Base-by-base conservation (phyloP, 2,888 invertebrate species). In the Aphodius granarius region DNA sequence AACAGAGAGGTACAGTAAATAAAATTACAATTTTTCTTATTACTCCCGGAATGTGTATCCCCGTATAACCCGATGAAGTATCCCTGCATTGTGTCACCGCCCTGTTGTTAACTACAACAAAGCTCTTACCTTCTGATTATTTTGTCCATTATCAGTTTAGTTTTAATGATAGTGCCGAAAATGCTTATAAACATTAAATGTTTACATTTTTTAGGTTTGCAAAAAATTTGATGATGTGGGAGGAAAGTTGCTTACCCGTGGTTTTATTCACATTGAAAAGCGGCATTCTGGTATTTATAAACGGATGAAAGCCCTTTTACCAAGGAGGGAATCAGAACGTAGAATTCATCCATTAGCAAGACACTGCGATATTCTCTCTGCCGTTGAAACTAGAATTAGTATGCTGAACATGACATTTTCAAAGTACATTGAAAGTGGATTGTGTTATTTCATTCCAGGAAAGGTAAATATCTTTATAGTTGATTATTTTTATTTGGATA, bases 381-480 rank as follows among this genome's bases (percentile, higher is more conserved):
- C 96, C 0, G 93, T 97, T 74, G 97, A 97, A 87, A 97, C 97
- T 0, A 90, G 97, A 20, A 92, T 97, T 73, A 96, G 96, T 0
- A 94, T 97, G 93, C 90, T 97, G 15, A 94, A 94, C 63, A 97
- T 97, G 96, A 97, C 97, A 0, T 97, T 95, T 84, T 91, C 93
- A 76, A 97, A 96, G 87, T 96, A 94, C 83, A 94, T 97, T 23
- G 96, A 97, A 80, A 89, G 91, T 63, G 92, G 93, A 76, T 87
- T 95, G 18, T 95, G 97, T 84, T 97, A 97, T 84, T 97, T 97
- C 83, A 97, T 97, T 83, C 97, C 97, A 0, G 97, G 97, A 75
- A 95, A 95, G 90, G 96, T 97, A 84, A 87, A 63, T 22, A 72
- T 73, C 15, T n/a, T 16, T 18, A 13, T 65, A 65, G 6, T 62